phyloP scores from a whole-genome alignment of 2,113 vertebrate species.

The Nannospalax galili region DNA sequence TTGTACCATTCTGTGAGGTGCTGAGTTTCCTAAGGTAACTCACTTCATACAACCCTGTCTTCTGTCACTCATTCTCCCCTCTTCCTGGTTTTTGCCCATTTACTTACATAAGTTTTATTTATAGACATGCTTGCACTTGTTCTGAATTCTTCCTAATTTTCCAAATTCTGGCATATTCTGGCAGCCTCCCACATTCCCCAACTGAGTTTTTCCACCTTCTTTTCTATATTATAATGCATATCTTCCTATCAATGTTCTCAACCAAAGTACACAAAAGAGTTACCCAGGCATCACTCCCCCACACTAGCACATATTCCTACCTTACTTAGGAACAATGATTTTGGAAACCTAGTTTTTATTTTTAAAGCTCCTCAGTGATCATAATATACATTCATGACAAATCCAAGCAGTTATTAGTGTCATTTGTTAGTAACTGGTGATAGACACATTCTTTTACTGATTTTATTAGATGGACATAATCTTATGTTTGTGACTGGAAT shows the following conservation, averaged over 20 bases:
- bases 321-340: not conserved
- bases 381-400: not conserved
- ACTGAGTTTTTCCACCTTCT: accelerated
- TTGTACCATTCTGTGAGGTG: not conserved
- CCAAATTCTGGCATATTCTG: not conserved
- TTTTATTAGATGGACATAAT: not conserved
- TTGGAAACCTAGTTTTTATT: not conserved
- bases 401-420: not conserved
- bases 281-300: not conserved
- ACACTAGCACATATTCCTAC: accelerated
- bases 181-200: not conserved
- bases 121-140: not conserved
- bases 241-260: not conserved
- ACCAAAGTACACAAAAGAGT: not conserved
- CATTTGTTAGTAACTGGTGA: not conserved
- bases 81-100: not conserved
- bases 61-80: not conserved
- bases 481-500: not conserved
- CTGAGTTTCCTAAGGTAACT: not conserved
- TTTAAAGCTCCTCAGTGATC: not conserved
- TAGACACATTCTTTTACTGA: not conserved
- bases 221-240: not conserved
- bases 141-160: conserved; percentile 1
- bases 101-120: not conserved
- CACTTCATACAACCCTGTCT: not conserved